Percentiles rank a stretch among this genome's conserved stretches.
phyloP scores from a whole-genome alignment of 2,888 invertebrate species.

The Drosophila mercatorum region DNA sequence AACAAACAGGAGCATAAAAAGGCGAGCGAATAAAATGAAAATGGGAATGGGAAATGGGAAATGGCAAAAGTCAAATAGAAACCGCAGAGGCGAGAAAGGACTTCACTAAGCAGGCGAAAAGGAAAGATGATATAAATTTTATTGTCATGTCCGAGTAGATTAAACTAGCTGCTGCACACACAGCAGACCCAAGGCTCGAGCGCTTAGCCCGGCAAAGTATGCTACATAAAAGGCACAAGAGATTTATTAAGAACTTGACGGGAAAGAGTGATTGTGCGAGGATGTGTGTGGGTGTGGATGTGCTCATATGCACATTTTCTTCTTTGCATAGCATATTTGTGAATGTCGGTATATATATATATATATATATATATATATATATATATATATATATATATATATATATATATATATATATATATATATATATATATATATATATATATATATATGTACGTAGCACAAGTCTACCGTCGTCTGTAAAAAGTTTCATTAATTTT shows the following conservation, averaged over 20 bases:
- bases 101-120: slow-evolving; percentile 69
- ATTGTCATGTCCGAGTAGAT: slow-evolving; percentile 82
- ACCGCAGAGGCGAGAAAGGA: slow-evolving; percentile 74
- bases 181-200: slow-evolving; percentile 17
- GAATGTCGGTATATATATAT: slow-evolving; percentile 16
- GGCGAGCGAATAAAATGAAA: slow-evolving; percentile 68
- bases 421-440: slow-evolving; percentile 6
- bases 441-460: not conserved
- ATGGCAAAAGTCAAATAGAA: slow-evolving; percentile 65
- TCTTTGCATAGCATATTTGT: slow-evolving; percentile 31
- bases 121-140: slow-evolving; percentile 78
- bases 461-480: slow-evolving; percentile 16
- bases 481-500: slow-evolving; percentile 62
- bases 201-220: slow-evolving; percentile 56
- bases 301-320: slow-evolving; percentile 43
- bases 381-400: not conserved
- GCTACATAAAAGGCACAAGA: slow-evolving; percentile 58
- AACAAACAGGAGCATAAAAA: slow-evolving; percentile 58
- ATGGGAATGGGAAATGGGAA: slow-evolving; percentile 56
- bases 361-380: not conserved
- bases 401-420: slow-evolving; percentile 10
- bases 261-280: slow-evolving; percentile 11
- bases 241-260: slow-evolving; percentile 69
- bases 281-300: slow-evolving; percentile 13
- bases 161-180: slow-evolving; percentile 76